Evolutionary conservation across 2,797 vertebrate species (phyloP), one percentile per base, ranked within the genome.

Genomic region (Ibycter americanus): DNA sequence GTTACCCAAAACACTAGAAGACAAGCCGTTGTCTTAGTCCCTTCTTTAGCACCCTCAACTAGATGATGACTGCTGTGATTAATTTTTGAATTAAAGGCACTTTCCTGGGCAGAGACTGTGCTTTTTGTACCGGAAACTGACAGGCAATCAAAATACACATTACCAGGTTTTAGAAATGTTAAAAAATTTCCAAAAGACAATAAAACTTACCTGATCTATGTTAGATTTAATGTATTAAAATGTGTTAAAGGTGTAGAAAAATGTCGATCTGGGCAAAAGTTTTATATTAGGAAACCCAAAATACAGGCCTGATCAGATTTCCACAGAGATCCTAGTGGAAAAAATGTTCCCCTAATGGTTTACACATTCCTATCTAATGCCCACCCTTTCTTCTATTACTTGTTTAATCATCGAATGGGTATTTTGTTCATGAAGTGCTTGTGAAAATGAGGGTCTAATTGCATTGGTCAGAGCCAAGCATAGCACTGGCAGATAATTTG

Each of bases 311-410:
- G 96, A 97, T 98, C 97, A 96, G 89, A 95, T 98, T 98, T 98
- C 98, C 96, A 97, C 86, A 96, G 89, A 97, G 97, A 97, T 97
- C 97, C 97, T 97, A 95, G 95, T 97, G 97, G 97, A 98, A 93
- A 98, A 97, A 96, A 95, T 97, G 97, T 96, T 97, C 96, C 97
- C 96, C 96, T 94, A 91, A 97, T 97, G 97, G 97, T 96, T 98
- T 98, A 96, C 96, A 96, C 97, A 98, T 98, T 98, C 97, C 97
- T 97, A 95, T 97, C 90, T 97, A 97, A 98, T 97, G 97, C 97
- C 97, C 88, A 94, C 96, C 93, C 96, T 97, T 97, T 97, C 96
- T 97, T 97, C 72, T 90, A 79, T 96, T 97, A 95, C 93, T 94
- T 79, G 62, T 91, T 94, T 96, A 97, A 97, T 97, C 92, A 93